Conservation (phyloP, 2,113 vertebrate species). For the Perca flavescens region DNA sequence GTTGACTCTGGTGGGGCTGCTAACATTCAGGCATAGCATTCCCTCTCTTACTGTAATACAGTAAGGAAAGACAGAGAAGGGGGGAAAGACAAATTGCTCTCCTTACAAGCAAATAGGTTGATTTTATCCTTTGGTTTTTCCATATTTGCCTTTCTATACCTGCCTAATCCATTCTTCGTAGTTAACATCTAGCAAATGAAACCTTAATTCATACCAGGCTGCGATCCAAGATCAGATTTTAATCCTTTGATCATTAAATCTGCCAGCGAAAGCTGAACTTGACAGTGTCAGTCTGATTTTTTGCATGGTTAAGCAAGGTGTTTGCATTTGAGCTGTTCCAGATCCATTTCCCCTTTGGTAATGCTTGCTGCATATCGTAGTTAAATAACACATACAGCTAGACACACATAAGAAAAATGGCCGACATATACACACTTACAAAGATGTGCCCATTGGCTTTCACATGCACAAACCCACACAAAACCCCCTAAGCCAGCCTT, state of each 20-base stretch:
- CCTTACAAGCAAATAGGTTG: conserved; percentile 8
- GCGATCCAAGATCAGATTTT: conserved; percentile 56
- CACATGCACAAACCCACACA: conserved; percentile 20
- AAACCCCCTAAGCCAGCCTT: conserved; percentile 21
- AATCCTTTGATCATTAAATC: conserved; percentile 68
- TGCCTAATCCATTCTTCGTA: conserved; percentile 22
- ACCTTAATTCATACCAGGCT: conserved; percentile 62
- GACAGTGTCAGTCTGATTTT: conserved; percentile 64
- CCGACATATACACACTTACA: conserved; percentile 27
- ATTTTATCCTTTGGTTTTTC: conserved; percentile 8
- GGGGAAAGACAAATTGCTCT: conserved; percentile 7
- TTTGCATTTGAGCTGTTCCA: conserved; percentile 58
- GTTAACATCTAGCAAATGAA: conserved; percentile 54
- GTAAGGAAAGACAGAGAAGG: background rate
- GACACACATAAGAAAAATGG: conserved; percentile 36
- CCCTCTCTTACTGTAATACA: conserved; percentile 22
- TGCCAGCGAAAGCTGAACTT: conserved; percentile 46
- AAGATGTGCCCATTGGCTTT: conserved; percentile 32
- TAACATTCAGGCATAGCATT: conserved; percentile 22
- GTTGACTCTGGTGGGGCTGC: conserved; percentile 40
- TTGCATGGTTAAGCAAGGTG: conserved; percentile 62
- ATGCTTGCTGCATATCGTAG: conserved; percentile 31
- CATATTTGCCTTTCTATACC: conserved; percentile 34
- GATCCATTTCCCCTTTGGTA: conserved; percentile 47
- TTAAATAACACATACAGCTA: conserved; percentile 66